Base-by-base conservation (phyloP, 2,888 invertebrate species). In the Rosalia funebris region DNA sequence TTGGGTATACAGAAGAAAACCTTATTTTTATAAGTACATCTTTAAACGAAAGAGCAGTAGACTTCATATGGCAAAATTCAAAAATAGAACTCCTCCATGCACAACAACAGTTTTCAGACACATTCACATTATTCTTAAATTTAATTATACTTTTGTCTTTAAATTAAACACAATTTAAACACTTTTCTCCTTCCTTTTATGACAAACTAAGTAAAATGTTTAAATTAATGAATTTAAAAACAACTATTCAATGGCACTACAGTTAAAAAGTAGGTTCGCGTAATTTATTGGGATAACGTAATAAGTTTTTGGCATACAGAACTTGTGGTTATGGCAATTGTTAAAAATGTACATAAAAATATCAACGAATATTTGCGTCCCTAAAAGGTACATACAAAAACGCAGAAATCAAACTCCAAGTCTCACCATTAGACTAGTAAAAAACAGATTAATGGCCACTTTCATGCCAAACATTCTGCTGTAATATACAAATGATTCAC, bases 1-100 rank as follows among this genome's bases (percentile, higher is more conserved):
- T 50, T 32, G 17, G 19, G 41, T 39, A 53, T 53, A 57, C 46
- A 47, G 34, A 44, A 57, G 50, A 50, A 50, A 25, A 45, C 34
- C 48, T 60, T 41, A 57, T 57, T 57, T 48, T 57, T 36, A 61
- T 61, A 61, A 61, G 61, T 61, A 61, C 61, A 57, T 46, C 42
- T 48, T 61, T 57, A 53, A 57, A 52, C 25, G 34, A 61, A 31
- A 47, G 25, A 25, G 25, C 1, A 16, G 37, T 9, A 50, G 12
- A 50, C 7, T n/a, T 39, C 39, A 14, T 39, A 50, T 45, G 45
- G 45, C 45, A 31, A 45, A 12, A 9, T 31, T 2, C 34, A 34
- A 11, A 34, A 34, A 7, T 25, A 25, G 25, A 25, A 25, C 3
- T 25, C 25, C 3, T 25, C 3, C 7, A 7, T 25, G 4, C 7